A percentile compares a stretch with the other conserved stretches of the same genome.
phyloP scores from a whole-genome alignment of 2,113 vertebrate species.

The Thinocorus orbignyianus region DNA sequence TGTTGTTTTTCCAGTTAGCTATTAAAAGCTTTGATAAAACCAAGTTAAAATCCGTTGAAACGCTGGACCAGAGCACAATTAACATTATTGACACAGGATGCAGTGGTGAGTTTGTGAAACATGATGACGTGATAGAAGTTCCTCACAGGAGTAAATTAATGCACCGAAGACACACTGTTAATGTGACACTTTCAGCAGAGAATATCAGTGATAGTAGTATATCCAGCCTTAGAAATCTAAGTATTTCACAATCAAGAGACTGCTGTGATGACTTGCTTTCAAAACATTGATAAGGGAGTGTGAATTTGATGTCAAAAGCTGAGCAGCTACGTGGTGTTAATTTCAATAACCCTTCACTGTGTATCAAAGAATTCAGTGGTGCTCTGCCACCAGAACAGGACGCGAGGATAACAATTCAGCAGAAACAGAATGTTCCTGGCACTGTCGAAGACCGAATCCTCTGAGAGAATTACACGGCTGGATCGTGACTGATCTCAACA shows the following conservation, averaged over 20 bases:
- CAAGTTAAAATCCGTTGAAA: slow-evolving; percentile 63
- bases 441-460: neutral
- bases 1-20: slow-evolving; percentile 58
- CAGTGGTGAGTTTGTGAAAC: neutral
- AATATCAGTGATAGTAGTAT: neutral
- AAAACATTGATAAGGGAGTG: neutral
- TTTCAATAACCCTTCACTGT: neutral
- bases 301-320: neutral
- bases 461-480: neutral
- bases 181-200: neutral
- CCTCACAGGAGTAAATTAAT: slow-evolving; percentile 31
- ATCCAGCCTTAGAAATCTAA: neutral
- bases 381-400: neutral
- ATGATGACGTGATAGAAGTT: neutral
- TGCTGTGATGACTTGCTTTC: neutral
- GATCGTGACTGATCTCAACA: neutral
- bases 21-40: slow-evolving; percentile 68
- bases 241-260: neutral
- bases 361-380: neutral
- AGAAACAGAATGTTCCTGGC: neutral
- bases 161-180: slow-evolving; percentile 79
- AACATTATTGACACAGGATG: neutral
- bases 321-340: neutral
- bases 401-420: neutral
- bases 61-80: slow-evolving; percentile 52